Base-by-base conservation (phyloP, 92 coral and sea anemone species). In the Palythoa caribaeorum region DNA sequence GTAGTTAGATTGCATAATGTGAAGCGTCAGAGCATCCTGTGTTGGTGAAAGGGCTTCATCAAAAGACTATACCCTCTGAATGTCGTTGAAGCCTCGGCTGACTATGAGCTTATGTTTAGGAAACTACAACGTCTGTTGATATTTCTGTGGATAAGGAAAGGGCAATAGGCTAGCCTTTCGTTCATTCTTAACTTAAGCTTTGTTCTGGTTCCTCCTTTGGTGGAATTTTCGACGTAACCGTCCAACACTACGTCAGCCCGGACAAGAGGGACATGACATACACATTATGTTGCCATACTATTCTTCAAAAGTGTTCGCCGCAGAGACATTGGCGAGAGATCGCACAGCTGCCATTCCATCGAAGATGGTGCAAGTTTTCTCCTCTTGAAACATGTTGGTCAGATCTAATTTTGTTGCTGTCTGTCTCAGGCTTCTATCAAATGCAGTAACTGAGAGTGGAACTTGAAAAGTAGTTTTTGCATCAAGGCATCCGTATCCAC, bases 261-360 rank as follows among this genome's bases (percentile, higher is more conserved):
- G n/a, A n/a, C n/a, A n/a, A n/a, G n/a, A n/a, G 66, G 38, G 4
- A 90, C 68, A 35, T 74, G 51, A 17, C 91, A 90, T 21, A 92
- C 94, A 38, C 87, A 83, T 73, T 51, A 37, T 69, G 38, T 77
- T 91, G 83, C 86, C 93, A 54, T 90, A 54, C 92, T 90, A 89
- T 62, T 89, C 94, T 40, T 93, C 92, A 50, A 94, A 84, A 38
- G 89, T 83, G 79, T 76, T 87, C 48, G 94, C 92, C 85, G 89
- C 91, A 70, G 79, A 13, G 35, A 13, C 37, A 66, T n/a, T 66
- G 5, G 37, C 37, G 71, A 84, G 54, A 12, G 90, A 83, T 50
- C 57, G 84, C 10, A 66, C 72, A 66, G 10, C 11, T 19, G 12
- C 72, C 39, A 66, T 66, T 21, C 35, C 72, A 17, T 66, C 72